Conservation (phyloP, 1,140 invertebrate species). For the Macrosteles quadrilineatus region DNA sequence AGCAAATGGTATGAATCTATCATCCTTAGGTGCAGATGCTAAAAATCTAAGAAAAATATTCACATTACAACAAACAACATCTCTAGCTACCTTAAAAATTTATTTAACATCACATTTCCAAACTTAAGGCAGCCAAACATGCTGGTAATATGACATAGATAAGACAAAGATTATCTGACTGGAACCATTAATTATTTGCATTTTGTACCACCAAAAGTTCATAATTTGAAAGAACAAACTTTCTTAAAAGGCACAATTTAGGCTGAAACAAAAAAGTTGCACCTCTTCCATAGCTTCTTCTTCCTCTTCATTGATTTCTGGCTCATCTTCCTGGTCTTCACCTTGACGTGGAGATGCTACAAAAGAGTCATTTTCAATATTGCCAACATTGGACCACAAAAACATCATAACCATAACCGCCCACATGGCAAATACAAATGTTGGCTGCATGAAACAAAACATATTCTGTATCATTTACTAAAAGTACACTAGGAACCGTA, state of each 20-base stretch:
- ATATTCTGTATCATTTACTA: too few species aligned
- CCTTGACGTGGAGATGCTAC: not conserved
- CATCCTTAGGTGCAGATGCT: too few species aligned
- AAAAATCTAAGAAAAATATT: too few species aligned
- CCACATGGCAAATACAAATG: too few species aligned
- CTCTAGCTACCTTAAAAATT: too few species aligned
- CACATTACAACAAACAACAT: too few species aligned
- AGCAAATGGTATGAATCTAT: too few species aligned
- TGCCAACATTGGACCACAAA: not conserved
- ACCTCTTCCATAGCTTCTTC: conserved; percentile 12
- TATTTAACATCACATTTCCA: too few species aligned
- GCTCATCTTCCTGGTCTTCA: not conserved
- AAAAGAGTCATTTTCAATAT: not conserved
- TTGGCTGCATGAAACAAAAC: too few species aligned
- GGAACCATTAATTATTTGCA: not conserved
- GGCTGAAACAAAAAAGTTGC: not conserved
- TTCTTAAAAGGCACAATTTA: not conserved
- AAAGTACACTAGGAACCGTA: too few species aligned
- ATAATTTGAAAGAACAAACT: not conserved
- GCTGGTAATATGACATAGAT: not conserved
- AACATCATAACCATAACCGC: too few species aligned
- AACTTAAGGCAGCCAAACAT: too few species aligned
- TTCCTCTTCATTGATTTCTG: not conserved
- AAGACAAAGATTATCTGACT: not conserved
- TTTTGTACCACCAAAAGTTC: not conserved